phyloP scores from a whole-genome alignment of 1,140 invertebrate genomes.

The Tetramorium parvispinum region DNA sequence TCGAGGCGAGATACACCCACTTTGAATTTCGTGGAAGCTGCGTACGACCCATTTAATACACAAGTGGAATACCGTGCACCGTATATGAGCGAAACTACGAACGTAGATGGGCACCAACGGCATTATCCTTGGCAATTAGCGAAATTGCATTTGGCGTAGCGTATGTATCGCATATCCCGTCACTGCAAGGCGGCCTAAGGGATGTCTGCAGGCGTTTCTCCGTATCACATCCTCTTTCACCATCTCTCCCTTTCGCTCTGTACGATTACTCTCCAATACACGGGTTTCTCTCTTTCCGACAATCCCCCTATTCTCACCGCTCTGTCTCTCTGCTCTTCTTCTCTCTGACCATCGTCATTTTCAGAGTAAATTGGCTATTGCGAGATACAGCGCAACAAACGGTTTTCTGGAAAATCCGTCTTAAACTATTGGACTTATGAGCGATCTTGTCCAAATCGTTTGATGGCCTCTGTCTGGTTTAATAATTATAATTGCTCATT shows the following conservation, averaged over 20 bases:
- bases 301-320: background rate
- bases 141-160: conserved; percentile 75
- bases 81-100: conserved; percentile 41
- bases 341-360: conserved; percentile 43
- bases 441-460: conserved; percentile 8
- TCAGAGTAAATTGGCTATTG: conserved; percentile 45
- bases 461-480: background rate
- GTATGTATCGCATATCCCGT: conserved; percentile 61
- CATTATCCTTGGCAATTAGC: conserved; percentile 79
- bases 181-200: conserved; percentile 55
- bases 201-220: conserved; percentile 55
- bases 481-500: conserved; percentile 35
- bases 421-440: conserved; percentile 31
- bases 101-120: conserved; percentile 57
- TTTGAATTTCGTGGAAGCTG: conserved; percentile 57
- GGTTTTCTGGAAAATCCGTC: conserved; percentile 39
- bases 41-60: conserved; percentile 54
- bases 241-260: conserved; percentile 14
- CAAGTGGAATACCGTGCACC: conserved; percentile 44
- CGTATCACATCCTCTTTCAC: conserved; percentile 47
- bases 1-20: conserved; percentile 26
- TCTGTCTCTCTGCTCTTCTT: background rate
- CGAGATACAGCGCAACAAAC: conserved; percentile 50
- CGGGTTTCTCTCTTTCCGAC: conserved; percentile 51
- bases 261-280: conserved; percentile 46